Base-by-base conservation (phyloP, 2,888 invertebrate genomes). In the Autographa pulchrina region DNA sequence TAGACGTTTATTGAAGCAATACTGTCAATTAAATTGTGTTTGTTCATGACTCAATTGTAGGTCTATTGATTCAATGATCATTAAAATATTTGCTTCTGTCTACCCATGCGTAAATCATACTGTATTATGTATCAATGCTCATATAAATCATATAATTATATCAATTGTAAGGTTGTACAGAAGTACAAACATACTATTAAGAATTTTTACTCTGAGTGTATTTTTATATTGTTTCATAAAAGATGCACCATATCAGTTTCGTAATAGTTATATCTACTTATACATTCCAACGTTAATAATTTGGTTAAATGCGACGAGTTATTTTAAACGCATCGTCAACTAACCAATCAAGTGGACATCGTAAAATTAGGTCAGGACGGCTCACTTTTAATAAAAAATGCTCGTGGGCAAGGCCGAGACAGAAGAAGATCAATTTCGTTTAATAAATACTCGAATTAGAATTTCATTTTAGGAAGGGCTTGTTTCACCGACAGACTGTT, bases 1-100 rank as follows among this genome's bases (percentile, higher is more conserved):
- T 77, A 74, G 81, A 62, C 66, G 54, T 65, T 78, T 72, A 80
- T 80, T 80, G 70, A 66, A 43, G 59, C 63, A 31, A 43, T 71
- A 63, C 61, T 65, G 56, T 54, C 59, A 68, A 68, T 68, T 18
- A 58, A 65, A 68, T 70, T 62, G 58, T 69, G 61, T 73, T 60
- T 32, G n/a, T 63, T 56, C 56, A 64, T 43, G 61, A 71, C 18
- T 70, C 52, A 66, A 31, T 67, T 35, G 11, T 35, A 65, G 20
- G n/a, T 65, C 38, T 69, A 61, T 63, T 68, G 54, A 68, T 48
- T 54, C 4, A 56, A 56, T 56, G 20, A 6, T 41, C 58, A 64
- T 41, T 56, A 61, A 16, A 65, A 25, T 60, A 18, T 70, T 70
- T 60, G 16, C 62, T 68, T 25, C 11, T 48, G 62, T 35, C 9